Evolutionary conservation across 2,888 invertebrate genomes (phyloP).

Genomic region (Eurytoma adleriae): DNA sequence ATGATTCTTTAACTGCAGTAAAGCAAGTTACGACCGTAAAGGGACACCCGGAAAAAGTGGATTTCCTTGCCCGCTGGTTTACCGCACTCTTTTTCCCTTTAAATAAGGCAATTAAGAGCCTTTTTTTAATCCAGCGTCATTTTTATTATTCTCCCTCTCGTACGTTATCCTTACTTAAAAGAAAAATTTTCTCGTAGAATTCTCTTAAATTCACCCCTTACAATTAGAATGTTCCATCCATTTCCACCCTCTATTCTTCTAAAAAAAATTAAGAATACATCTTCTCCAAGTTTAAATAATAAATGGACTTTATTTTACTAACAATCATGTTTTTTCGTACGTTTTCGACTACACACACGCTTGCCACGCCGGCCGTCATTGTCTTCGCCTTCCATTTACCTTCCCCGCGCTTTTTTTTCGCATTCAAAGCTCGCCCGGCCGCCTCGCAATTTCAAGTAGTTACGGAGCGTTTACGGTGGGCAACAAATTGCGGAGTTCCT

Average conservation of each 20-base stretch:
- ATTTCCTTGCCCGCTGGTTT: slow-evolving; percentile 50
- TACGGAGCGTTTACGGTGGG: slow-evolving; percentile 65
- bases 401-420: slow-evolving; percentile 32
- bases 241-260: no score
- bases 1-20: no score
- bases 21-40: not conserved
- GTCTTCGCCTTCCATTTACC: slow-evolving; percentile 10
- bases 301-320: no score
- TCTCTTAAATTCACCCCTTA: no score
- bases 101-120: slow-evolving; percentile 59
- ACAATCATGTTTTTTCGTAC: not conserved
- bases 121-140: slow-evolving; percentile 35
- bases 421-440: slow-evolving; percentile 11
- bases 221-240: no score
- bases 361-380: slow-evolving; percentile 2
- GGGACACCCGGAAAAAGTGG: slow-evolving; percentile 36
- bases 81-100: slow-evolving; percentile 55
- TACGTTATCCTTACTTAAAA: no score
- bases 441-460: slow-evolving; percentile 64
- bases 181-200: no score
- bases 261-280: no score
- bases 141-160: slow-evolving; percentile 17
- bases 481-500: slow-evolving; percentile 55
- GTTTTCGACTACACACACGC: not conserved
- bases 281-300: no score